Conservation (phyloP, 2,888 invertebrate genomes). For the Oxyscelio sp. region DNA sequence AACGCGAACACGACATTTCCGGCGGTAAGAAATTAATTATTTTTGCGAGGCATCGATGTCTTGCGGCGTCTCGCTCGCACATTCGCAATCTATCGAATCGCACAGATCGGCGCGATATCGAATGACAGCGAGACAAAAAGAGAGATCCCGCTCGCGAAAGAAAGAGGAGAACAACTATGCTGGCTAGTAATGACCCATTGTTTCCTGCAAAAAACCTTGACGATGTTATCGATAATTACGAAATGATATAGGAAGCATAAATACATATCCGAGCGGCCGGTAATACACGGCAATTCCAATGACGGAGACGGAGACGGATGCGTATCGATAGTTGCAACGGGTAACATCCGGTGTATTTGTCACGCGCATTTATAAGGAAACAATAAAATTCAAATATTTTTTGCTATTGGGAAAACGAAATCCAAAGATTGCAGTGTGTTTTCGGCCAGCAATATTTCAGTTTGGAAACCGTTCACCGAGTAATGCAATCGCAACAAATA, state of each 20-base stretch:
- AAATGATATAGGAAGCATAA: slow-evolving; percentile 88
- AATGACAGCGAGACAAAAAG: slow-evolving; percentile 54
- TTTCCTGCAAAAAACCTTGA: slow-evolving; percentile 88
- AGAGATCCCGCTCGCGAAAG: slow-evolving; percentile 46
- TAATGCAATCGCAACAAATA: slow-evolving; percentile 37
- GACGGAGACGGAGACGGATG: slow-evolving; percentile 81
- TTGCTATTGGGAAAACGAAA: slow-evolving; percentile 52
- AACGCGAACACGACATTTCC: slow-evolving; percentile 60
- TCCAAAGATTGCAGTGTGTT: not conserved
- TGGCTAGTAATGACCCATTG: slow-evolving; percentile 87
- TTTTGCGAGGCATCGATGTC: slow-evolving; percentile 47
- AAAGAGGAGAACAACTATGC: slow-evolving; percentile 58
- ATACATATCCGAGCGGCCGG: slow-evolving; percentile 84
- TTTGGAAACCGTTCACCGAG: not conserved
- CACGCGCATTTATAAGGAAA: slow-evolving; percentile 78
- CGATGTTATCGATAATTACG: slow-evolving; percentile 88
- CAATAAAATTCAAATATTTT: slow-evolving; percentile 47
- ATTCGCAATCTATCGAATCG: slow-evolving; percentile 64
- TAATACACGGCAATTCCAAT: slow-evolving; percentile 83
- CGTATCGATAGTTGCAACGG: slow-evolving; percentile 85
- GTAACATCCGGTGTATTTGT: slow-evolving; percentile 85
- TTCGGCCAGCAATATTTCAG: slow-evolving; percentile 1
- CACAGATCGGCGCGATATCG: slow-evolving; percentile 59
- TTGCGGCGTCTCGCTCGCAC: slow-evolving; percentile 45
- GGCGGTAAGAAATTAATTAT: slow-evolving; percentile 67